Conservation (phyloP, 1,140 invertebrate species). For the Paramacrobiotus metropolitanus region DNA sequence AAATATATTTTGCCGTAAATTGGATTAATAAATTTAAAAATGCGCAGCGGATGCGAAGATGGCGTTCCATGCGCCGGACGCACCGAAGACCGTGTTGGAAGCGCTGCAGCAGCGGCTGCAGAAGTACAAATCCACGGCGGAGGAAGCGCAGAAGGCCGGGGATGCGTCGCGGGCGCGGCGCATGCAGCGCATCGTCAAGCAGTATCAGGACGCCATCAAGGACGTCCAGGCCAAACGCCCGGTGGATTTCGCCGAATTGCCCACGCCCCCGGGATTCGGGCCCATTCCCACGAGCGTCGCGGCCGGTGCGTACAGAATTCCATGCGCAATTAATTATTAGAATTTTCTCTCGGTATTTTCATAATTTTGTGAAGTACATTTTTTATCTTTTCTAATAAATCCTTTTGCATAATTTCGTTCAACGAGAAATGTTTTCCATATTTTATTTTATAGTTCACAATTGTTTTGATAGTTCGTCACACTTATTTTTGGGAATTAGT, state of each 20-base stretch:
- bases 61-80: constrained; percentile 20
- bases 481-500: too few species aligned
- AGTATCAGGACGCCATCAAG: constrained; percentile 48
- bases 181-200: constrained; percentile 67
- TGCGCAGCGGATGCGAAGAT: background rate
- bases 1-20: too few species aligned
- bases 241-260: constrained; percentile 55
- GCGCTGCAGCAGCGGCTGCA: constrained; percentile 56
- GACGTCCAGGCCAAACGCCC: constrained; percentile 45
- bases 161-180: constrained; percentile 62
- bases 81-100: constrained; percentile 38
- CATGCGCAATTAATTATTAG: background rate
- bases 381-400: background rate
- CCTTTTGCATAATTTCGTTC: background rate
- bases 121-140: constrained; percentile 40
- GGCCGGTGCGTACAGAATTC: constrained; percentile 9
- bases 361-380: too few species aligned
- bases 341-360: too few species aligned
- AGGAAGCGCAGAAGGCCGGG: constrained; percentile 41
- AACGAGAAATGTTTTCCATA: background rate
- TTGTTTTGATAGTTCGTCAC: too few species aligned
- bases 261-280: constrained; percentile 51
- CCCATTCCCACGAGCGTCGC: constrained; percentile 21
- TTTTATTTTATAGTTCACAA: background rate
- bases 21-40: too few species aligned